Base-by-base conservation (phyloP, 2,113 vertebrate species). In the Triplophysa tibetana region DNA sequence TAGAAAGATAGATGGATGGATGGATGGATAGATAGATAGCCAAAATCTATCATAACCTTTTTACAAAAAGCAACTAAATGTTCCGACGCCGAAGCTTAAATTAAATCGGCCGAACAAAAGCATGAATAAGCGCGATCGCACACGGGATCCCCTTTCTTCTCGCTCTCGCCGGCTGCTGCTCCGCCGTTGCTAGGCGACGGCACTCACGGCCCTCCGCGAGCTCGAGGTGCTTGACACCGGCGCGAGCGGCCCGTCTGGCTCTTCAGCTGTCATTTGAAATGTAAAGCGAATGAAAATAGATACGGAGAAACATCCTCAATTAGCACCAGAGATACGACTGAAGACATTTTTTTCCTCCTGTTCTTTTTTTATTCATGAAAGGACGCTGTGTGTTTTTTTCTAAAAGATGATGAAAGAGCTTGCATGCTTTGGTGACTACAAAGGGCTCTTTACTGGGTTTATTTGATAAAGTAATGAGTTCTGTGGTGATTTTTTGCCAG, bases 121-220 rank as follows among this genome's bases (percentile, higher is more conserved):
- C 84, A 86, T 87, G 88, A 89, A 90, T 89, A 89, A 91, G 89
- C 83, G 70, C 77, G 73, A 90, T 60, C n/a, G 86, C 86, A 85
- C 75, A 61, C 78, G 90, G 91, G 89, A 91, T 86, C 89, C 88
- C 90, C 86, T 81, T 88, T 82, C 43, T 81, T 82, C 77, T 67
- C 83, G 75, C 68, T 48, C 38, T 56, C 65, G 82, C 84, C 75
- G 82, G 80, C 87, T 88, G 90, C 85, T 82, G 88, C 91, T 88
- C 87, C 79, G 81, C 29, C 85, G 93, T 93, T 93, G 91, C 93
- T 91, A 93, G 91, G 93, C 87, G 88, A 93, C 91, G 80, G 85
- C 90, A 89, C 88, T 91, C 87, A 77, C 90, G 82, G 88, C 84
- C 85, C 73, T 90, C 87, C 84, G 66, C 78, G 76, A 70, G 84